Base-by-base conservation (phyloP, 2,797 vertebrate genomes). In the Rhadinocentrus ornatus region DNA sequence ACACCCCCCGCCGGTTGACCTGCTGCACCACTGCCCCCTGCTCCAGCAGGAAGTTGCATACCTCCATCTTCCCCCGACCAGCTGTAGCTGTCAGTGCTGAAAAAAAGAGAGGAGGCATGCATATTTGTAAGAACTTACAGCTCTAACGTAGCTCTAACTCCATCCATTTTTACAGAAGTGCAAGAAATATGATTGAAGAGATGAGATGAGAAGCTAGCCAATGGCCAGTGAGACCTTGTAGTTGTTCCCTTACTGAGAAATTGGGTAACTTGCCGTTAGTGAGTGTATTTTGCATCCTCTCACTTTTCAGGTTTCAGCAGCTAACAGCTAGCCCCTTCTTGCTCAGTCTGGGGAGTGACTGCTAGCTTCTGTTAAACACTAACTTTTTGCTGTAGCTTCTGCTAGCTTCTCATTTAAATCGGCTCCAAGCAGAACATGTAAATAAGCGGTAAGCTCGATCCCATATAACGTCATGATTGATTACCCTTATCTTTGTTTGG, bases 11-110 rank as follows among this genome's bases (percentile, higher is more conserved):
- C 75, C 96, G 89, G 90, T 98, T 98, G 1, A 92, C 90, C 87
- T 96, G 95, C 5, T 93, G 93, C 80, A 97, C 96, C 10, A 90
- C 88, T 0, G 96, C 96, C 15, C 93, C 96, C 0, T 59, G 87
- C 69, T 95, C 96, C 63, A 99, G 84, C 50, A 99, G 93, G 7
- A 96, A 87, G 65, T 90, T 81, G 9, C 96, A 98, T 2, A 97
- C 95, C 0, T 98, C 97, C 93, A 96, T 91, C 89, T 98, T 99
- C 26, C 98, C 98, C 73, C 97, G 91, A 68, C 97, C 97, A 0
- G 97, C 96, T 0, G 97, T 96, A 0, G 97, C 97, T 0, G 98
- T 98, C 84, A 99, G 91, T 34, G 96, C 98, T 99, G 60, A 13
- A 74, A 65, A 55, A 39, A 71, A 52, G 54, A 63, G 1, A 32